These are phyloP conservation scores for Yponomeuta plumbellus DNA, from an alignment of 2,888 invertebrate genomes.

Conservation along the genomic window DNA sequence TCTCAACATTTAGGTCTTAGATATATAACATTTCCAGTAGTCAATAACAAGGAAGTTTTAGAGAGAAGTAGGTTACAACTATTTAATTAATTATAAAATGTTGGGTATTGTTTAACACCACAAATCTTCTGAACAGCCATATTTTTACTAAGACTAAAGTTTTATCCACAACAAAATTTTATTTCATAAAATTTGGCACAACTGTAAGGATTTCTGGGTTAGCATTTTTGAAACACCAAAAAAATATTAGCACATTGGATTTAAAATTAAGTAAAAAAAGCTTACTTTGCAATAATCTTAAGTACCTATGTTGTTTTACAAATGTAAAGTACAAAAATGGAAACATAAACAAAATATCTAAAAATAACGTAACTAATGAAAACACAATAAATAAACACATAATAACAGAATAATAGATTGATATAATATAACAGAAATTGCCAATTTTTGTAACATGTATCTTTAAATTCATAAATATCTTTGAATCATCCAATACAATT, in stretches of 20 bases:
- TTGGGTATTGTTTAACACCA: no score
- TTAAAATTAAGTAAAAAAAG: not conserved
- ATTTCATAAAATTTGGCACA: not conserved
- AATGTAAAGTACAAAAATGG: not conserved
- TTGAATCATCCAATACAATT: not conserved
- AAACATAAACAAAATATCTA: not conserved
- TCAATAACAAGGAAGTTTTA: not conserved
- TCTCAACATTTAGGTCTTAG: not conserved
- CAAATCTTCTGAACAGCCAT: not conserved
- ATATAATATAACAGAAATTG: not conserved
- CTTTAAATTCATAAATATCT: not conserved
- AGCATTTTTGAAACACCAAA: not conserved
- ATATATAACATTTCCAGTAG: not conserved
- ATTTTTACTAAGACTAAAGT: not conserved
- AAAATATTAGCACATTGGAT: not conserved
- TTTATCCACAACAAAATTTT: not conserved
- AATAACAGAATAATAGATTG: no score
- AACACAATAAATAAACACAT: no score
- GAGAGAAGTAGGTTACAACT: not conserved
- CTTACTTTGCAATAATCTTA: not conserved
- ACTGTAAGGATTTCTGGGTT: not conserved
- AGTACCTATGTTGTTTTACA: not conserved
- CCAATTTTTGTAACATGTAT: not conserved
- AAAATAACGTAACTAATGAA: no score
- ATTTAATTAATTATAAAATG: no score